phyloP scores from a whole-genome alignment of 2,113 vertebrate genomes.

The Meleagris gallopavo region DNA sequence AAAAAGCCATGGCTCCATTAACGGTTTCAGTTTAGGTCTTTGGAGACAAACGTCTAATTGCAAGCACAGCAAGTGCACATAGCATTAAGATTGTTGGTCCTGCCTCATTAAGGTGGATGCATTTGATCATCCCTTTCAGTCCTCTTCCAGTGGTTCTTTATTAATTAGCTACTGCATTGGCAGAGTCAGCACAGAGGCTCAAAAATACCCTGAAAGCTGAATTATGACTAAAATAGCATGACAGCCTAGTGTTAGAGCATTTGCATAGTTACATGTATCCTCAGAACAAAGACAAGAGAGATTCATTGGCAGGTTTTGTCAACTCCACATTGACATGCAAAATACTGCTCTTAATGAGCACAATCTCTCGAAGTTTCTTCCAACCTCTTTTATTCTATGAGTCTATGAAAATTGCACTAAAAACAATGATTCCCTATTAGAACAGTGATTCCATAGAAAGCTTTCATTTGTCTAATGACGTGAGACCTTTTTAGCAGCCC shows the following conservation, averaged over 20 bases:
- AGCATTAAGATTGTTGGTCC: neutral
- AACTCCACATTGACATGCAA: neutral
- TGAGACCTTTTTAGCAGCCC: neutral
- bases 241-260: neutral
- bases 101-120: neutral
- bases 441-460: neutral
- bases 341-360: neutral
- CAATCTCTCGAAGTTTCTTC: neutral
- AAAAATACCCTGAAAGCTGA: neutral
- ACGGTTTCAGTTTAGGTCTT: neutral
- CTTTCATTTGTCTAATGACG: neutral
- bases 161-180: neutral
- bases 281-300: neutral
- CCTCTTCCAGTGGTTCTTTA: neutral
- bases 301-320: neutral
- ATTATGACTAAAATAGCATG: neutral
- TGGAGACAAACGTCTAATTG: neutral
- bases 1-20: neutral
- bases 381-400: neutral
- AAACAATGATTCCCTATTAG: neutral
- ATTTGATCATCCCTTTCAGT: neutral
- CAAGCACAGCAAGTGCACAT: neutral
- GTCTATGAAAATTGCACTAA: conserved; percentile 30
- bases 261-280: neutral
- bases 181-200: neutral